These are phyloP conservation scores for Rallus limicola DNA, from an alignment of 2,113 vertebrate species.

Conservation along the genomic window DNA sequence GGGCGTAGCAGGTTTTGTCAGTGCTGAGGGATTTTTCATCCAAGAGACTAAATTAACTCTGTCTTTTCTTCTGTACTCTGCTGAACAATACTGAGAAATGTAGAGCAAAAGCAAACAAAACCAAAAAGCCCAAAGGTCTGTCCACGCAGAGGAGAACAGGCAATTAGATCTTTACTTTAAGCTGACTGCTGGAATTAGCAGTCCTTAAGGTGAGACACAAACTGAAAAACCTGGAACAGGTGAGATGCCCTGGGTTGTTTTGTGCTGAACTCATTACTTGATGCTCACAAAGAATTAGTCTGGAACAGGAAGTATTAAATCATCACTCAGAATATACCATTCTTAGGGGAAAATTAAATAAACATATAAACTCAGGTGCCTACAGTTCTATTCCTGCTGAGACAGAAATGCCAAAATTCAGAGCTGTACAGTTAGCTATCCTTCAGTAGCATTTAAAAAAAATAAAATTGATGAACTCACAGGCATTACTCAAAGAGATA, in stretches of 20 bases:
- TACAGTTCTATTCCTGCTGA: neutral
- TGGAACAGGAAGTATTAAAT: neutral
- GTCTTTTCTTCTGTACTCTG: neutral
- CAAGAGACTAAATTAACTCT: conserved; percentile 9
- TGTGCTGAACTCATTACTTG: neutral
- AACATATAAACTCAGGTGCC: neutral
- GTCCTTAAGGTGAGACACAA: neutral
- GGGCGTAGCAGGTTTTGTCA: conserved; percentile 19
- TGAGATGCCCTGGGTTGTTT: neutral
- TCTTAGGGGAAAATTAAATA: neutral
- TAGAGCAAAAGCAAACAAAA: neutral
- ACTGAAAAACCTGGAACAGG: neutral
- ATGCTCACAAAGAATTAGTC: neutral
- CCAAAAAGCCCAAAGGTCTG: neutral
- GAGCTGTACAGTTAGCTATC: neutral
- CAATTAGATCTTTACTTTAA: neutral
- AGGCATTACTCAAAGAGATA: conserved; percentile 37
- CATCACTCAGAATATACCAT: neutral
- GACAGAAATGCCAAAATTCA: neutral
- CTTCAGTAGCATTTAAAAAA: neutral
- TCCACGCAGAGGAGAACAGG: neutral
- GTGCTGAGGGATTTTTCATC: neutral
- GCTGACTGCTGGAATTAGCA: neutral
- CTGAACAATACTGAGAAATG: neutral
- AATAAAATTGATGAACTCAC: neutral